Evolutionary conservation across 2,888 invertebrate genomes (phyloP).

Genomic region (Yponomeuta plumbellus): DNA sequence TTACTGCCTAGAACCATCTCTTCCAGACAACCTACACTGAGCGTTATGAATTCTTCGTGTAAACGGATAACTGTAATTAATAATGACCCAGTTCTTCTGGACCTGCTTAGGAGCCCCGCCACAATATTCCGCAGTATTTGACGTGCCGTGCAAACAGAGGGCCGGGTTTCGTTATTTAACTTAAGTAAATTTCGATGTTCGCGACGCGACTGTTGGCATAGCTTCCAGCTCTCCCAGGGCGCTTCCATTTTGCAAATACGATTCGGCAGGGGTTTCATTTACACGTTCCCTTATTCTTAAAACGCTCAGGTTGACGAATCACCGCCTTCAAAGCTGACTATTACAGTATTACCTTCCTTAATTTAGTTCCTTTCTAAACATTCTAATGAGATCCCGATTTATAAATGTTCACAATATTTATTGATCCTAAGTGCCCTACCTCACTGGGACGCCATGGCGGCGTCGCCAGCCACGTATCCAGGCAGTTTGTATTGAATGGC

Average conservation of each 20-base stretch:
- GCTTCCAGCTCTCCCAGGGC: slow-evolving; percentile 33
- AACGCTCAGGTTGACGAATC: background rate
- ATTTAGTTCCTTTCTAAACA: background rate
- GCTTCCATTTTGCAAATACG: slow-evolving; percentile 46
- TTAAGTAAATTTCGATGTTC: slow-evolving; percentile 76
- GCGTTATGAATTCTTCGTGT: too few species aligned
- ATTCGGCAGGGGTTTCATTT: slow-evolving; percentile 37
- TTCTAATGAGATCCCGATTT: background rate
- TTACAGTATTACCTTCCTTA: background rate
- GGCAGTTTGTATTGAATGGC: too few species aligned
- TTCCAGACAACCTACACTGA: background rate
- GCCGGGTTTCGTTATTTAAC: slow-evolving; percentile 72
- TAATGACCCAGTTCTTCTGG: background rate
- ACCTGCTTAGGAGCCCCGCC: slow-evolving; percentile 24
- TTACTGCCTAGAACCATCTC: too few species aligned
- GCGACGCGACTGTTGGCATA: slow-evolving; percentile 51
- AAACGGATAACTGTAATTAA: background rate
- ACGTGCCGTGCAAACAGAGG: slow-evolving; percentile 67
- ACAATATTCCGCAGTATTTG: slow-evolving; percentile 54
- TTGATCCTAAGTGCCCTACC: too few species aligned
- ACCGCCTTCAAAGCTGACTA: background rate
- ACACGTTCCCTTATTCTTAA: background rate
- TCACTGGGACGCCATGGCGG: too few species aligned
- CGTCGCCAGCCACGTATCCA: too few species aligned
- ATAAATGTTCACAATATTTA: background rate